Evolutionary conservation across 2,797 vertebrate species (phyloP).

Genomic region (Labeo calbasu): DNA sequence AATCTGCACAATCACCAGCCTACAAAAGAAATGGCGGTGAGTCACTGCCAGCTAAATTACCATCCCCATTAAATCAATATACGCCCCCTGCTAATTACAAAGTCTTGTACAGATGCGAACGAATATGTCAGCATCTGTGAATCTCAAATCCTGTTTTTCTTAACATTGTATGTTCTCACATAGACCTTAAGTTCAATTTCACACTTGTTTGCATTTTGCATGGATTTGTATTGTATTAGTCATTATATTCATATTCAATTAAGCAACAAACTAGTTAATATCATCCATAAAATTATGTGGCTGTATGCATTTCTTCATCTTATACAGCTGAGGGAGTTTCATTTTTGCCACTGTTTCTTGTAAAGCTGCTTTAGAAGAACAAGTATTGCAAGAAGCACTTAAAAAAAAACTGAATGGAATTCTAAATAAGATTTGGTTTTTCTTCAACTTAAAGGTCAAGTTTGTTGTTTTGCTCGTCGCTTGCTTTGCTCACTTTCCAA

Average conservation of each 20-base stretch:
- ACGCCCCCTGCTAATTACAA: constrained; percentile 22
- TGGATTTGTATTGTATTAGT: not conserved
- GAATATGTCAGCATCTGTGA: not conserved
- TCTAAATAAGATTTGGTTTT: not conserved
- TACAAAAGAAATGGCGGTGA: constrained; percentile 30
- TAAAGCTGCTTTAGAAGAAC: not conserved
- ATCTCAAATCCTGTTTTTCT: constrained; percentile 6
- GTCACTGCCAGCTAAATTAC: constrained; percentile 39
- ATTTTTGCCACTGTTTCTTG: not conserved
- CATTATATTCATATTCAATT: not conserved
- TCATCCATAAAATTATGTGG: not conserved
- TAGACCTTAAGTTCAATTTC: not conserved
- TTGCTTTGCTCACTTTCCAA: not conserved
- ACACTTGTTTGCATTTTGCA: not conserved
- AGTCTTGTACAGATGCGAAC: constrained; percentile 3
- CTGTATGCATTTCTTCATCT: not conserved
- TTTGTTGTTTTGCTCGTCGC: constrained; percentile 8
- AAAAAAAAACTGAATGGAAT: not conserved
- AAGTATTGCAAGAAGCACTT: not conserved
- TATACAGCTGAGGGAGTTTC: not conserved
- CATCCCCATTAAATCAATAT: constrained; percentile 38
- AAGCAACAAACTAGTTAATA: not conserved
- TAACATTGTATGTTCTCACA: not conserved
- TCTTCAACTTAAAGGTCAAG: not conserved
- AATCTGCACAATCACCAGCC: constrained; percentile 14